Evolutionary conservation across 2,888 invertebrate species (phyloP).

Genomic region (Drosophila parthenogenetica): DNA sequence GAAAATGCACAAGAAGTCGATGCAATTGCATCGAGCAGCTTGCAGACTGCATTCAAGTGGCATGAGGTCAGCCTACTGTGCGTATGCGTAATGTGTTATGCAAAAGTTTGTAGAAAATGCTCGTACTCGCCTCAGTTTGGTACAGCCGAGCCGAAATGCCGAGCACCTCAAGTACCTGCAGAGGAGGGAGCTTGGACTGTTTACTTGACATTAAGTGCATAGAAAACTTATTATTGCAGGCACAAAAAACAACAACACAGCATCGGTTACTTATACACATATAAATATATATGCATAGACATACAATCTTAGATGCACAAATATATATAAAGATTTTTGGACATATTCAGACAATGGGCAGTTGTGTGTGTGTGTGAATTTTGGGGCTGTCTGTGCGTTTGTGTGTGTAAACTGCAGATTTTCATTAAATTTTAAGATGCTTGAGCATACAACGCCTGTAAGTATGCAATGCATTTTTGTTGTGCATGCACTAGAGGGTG

Average conservation of each 20-base stretch:
- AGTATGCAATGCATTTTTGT: constrained; percentile 74
- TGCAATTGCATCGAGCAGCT: constrained; percentile 53
- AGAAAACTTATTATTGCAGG: constrained; percentile 79
- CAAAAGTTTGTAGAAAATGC: constrained; percentile 55
- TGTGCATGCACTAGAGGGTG: constrained; percentile 45
- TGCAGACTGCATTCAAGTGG: constrained; percentile 26
- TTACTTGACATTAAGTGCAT: constrained; percentile 81
- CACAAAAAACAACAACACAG: constrained; percentile 65
- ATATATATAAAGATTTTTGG: constrained; percentile 56
- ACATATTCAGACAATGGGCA: constrained; percentile 61
- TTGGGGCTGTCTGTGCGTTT: constrained; percentile 13
- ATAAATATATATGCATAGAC: constrained; percentile 28
- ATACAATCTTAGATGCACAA: constrained; percentile 29
- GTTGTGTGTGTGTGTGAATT: constrained; percentile 9
- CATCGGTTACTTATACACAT: constrained; percentile 29
- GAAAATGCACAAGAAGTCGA: constrained; percentile 73
- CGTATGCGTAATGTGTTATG: constrained; percentile 72
- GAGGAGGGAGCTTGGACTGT: constrained; percentile 52
- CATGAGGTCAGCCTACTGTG: constrained; percentile 44
- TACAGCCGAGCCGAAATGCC: constrained; percentile 46
- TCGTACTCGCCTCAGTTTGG: constrained; percentile 10
- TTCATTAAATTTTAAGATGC: constrained; percentile 82
- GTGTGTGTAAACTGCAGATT: constrained; percentile 58
- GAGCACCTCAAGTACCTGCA: constrained; percentile 51
- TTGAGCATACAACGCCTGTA: constrained; percentile 46